phyloP scores from a whole-genome alignment of 1,140 invertebrate species.

The Formica selysi region DNA sequence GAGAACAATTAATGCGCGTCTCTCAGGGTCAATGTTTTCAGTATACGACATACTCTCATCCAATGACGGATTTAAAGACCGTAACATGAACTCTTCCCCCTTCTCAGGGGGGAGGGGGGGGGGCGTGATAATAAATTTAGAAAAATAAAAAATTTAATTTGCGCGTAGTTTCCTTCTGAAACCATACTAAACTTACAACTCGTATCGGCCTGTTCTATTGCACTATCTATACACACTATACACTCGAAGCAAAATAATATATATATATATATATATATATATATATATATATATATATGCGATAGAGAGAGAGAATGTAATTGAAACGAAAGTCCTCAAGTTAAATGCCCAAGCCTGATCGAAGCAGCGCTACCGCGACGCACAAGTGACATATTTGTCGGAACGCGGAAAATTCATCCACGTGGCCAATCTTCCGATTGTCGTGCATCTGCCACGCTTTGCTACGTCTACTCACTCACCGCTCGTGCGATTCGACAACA shows the following conservation, averaged over 20 bases:
- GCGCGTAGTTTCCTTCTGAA: background rate
- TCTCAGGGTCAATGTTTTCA: constrained; percentile 72
- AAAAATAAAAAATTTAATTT: background rate
- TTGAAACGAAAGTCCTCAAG: background rate
- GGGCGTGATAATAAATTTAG: background rate
- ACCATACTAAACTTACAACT: background rate
- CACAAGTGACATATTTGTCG: background rate
- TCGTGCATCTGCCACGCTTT: background rate
- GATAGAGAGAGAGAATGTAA: background rate
- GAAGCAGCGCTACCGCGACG: background rate
- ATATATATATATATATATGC: too few species aligned
- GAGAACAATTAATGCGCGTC: background rate
- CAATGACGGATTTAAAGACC: constrained; percentile 1
- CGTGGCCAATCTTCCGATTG: background rate
- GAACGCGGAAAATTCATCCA: background rate
- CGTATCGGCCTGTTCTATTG: background rate
- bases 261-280: too few species aligned
- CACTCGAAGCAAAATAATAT: background rate
- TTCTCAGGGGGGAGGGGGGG: too few species aligned
- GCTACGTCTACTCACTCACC: background rate
- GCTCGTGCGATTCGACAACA: background rate
- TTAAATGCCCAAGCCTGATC: background rate
- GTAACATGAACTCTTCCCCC: background rate
- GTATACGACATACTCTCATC: constrained; percentile 5
- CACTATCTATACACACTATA: background rate